Percentiles rank a stretch among this genome's conserved stretches.
phyloP scores from a whole-genome alignment of 64 coral and sea anemone species.

The Montipora efflorescens region DNA sequence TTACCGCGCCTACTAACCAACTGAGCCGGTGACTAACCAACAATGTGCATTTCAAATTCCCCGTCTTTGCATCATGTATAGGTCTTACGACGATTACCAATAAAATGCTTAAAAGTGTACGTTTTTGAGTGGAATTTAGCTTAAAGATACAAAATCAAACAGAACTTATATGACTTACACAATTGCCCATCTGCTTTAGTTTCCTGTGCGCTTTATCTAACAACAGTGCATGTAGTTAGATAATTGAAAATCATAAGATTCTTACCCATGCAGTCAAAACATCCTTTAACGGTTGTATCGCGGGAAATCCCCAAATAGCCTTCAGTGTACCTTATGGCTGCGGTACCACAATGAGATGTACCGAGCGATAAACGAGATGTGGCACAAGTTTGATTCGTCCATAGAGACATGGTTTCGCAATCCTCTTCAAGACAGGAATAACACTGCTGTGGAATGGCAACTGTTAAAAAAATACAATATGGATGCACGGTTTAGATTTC shows the following conservation, averaged over 20 bases:
- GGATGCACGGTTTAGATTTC: too few relatives aligned
- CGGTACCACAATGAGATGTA: neutral
- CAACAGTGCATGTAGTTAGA: neutral
- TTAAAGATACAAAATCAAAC: too few relatives aligned
- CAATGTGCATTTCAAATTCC: too few relatives aligned
- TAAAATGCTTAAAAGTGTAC: too few relatives aligned
- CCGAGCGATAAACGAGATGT: neutral
- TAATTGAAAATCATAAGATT: neutral
- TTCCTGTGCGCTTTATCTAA: too few relatives aligned
- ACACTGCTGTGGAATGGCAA: neutral
- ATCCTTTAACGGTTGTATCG: neutral
- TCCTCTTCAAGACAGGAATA: neutral
- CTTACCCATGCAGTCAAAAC: conserved; percentile 2
- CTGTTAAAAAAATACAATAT: neutral
- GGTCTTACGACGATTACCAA: too few relatives aligned
- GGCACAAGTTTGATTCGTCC: conserved; percentile 1
- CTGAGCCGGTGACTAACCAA: too few relatives aligned
- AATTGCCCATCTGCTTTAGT: too few relatives aligned
- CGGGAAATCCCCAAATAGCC: neutral
- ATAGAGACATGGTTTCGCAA: neutral
- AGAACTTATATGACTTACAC: too few relatives aligned
- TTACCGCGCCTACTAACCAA: too few relatives aligned
- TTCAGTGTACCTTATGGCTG: neutral
- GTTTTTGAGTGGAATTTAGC: too few relatives aligned
- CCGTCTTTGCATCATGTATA: too few relatives aligned